Conservation (phyloP, 2,113 vertebrate species). For the Melanotaenia duboulayi region DNA sequence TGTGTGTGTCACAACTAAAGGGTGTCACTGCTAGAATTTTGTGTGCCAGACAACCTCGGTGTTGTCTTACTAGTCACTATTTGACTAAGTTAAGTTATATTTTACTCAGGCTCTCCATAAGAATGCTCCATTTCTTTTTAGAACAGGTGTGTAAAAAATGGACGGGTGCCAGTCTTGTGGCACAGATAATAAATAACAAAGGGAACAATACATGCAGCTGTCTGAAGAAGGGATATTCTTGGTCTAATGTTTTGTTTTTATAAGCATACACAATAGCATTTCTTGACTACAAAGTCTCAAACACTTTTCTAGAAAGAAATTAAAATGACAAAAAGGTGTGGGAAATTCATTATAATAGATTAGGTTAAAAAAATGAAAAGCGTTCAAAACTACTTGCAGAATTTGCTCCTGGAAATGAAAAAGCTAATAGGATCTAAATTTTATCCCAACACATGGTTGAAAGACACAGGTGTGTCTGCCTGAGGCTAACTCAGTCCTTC, state of each 20-base stretch:
- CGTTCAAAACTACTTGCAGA: background rate
- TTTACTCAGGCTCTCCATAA: conserved; percentile 38
- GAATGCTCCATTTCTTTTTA: conserved; percentile 16
- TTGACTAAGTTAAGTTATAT: conserved; percentile 49
- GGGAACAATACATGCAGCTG: background rate
- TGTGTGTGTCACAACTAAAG: conserved; percentile 48
- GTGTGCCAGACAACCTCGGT: conserved; percentile 1
- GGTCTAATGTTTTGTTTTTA: too few species aligned
- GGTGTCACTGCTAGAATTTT: conserved; percentile 39
- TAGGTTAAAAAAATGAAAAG: background rate
- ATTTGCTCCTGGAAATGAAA: background rate
- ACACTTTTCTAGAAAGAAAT: background rate
- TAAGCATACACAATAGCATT: too few species aligned
- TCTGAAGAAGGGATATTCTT: too few species aligned
- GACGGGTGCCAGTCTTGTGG: conserved; percentile 7
- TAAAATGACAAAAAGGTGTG: background rate
- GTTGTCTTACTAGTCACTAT: conserved; percentile 52
- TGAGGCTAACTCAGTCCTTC: conserved; percentile 27
- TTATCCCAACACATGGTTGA: conserved; percentile 22
- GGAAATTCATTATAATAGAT: background rate
- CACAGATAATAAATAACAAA: conserved; percentile 12
- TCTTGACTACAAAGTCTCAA: background rate
- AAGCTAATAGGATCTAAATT: background rate
- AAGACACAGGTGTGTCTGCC: conserved; percentile 35
- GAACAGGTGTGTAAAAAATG: conserved; percentile 18